A percentile compares a stretch with the other conserved stretches of the same genome.
phyloP scores from a whole-genome alignment of 2,113 vertebrate species.

The Colius striatus region DNA sequence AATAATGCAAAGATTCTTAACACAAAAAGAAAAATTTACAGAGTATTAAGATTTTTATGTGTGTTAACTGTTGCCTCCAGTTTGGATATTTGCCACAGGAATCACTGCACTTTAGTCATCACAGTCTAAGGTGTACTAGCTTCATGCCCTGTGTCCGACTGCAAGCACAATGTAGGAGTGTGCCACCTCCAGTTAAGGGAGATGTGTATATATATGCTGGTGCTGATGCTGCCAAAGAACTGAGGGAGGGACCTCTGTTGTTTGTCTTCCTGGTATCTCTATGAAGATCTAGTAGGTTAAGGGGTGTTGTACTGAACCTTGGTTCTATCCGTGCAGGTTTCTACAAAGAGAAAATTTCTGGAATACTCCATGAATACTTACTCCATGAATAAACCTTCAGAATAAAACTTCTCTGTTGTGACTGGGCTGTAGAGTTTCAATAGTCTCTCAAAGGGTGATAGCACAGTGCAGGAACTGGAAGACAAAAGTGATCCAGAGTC shows the following conservation, averaged over 20 bases:
- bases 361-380: too few species aligned
- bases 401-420: background rate
- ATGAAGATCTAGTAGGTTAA: background rate
- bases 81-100: background rate
- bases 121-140: background rate
- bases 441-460: background rate
- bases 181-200: background rate
- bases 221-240: background rate
- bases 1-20: background rate
- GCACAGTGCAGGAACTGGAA: background rate
- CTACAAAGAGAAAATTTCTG: background rate
- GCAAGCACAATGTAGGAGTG: background rate
- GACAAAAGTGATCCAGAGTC: background rate
- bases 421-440: background rate
- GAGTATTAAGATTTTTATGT: background rate
- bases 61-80: background rate
- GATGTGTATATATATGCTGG: too few species aligned
- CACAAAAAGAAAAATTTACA: background rate
- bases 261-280: background rate
- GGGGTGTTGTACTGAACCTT: background rate
- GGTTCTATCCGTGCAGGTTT: background rate
- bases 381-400: background rate
- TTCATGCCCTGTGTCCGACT: background rate
- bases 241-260: background rate
- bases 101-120: background rate